A percentile compares a stretch with the other conserved stretches of the same genome.
phyloP scores from a whole-genome alignment of 2,113 vertebrate species.

The Corydoras sp. region DNA sequence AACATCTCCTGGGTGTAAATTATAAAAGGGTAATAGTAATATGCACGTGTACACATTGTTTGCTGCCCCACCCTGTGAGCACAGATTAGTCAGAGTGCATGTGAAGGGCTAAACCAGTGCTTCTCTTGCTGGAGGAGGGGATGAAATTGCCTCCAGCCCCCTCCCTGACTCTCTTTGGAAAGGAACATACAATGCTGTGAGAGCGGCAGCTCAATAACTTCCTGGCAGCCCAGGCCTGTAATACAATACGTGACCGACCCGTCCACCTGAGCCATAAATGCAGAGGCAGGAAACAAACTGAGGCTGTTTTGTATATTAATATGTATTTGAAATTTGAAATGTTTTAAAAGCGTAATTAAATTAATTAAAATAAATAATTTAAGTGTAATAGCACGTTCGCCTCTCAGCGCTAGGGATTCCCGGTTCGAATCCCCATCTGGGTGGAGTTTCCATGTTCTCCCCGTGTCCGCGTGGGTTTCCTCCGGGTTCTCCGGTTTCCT shows the following conservation, averaged over 20 bases:
- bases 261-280: slow-evolving; percentile 25
- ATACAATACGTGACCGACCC: slow-evolving; percentile 20
- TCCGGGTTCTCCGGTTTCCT: no score
- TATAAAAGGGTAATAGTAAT: background rate
- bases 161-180: background rate
- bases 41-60: background rate
- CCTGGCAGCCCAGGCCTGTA: slow-evolving; percentile 38
- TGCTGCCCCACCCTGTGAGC: slow-evolving; percentile 24
- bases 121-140: slow-evolving; percentile 8
- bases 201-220: slow-evolving; percentile 32
- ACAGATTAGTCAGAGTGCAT: slow-evolving; percentile 4
- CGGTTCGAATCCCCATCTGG: no score
- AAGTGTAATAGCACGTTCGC: no score
- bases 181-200: slow-evolving; percentile 14
- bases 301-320: slow-evolving; percentile 9
- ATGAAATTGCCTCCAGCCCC: slow-evolving; percentile 2
- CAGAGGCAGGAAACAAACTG: slow-evolving; percentile 29
- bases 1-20: background rate
- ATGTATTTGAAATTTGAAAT: background rate
- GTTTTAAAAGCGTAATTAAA: no score
- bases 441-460: no score
- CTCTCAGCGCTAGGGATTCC: no score
- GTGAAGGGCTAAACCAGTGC: slow-evolving; percentile 10
- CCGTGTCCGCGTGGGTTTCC: no score
- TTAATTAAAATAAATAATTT: no score